Conservation (phyloP, 1,140 invertebrate species). For the Varroa destructor region DNA sequence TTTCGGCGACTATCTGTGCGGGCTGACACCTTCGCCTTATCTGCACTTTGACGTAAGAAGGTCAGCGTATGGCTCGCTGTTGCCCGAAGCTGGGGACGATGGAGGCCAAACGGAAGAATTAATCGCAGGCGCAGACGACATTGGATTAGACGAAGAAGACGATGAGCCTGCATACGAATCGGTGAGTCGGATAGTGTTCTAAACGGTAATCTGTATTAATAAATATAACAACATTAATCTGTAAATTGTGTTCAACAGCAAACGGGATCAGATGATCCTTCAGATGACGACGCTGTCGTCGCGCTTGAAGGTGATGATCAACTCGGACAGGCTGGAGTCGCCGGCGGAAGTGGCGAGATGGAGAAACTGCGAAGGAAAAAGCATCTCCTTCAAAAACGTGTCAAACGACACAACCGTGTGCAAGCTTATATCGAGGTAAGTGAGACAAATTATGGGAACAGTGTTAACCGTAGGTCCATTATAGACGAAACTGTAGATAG, state of each 20-base stretch:
- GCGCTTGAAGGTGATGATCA: not conserved
- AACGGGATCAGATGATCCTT: conserved; percentile 4
- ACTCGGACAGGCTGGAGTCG: too few relatives aligned
- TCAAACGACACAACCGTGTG: conserved; percentile 11
- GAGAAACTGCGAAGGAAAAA: conserved; percentile 22
- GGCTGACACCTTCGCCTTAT: conserved; percentile 64
- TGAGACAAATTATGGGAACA: too few relatives aligned
- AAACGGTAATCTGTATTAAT: too few relatives aligned
- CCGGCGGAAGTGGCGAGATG: not conserved
- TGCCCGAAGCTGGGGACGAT: conserved; percentile 45
- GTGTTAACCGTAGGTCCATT: too few relatives aligned
- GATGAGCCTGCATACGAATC: not conserved
- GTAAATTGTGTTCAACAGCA: not conserved
- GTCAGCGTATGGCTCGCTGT: conserved; percentile 40
- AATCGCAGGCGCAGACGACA: conserved; percentile 36
- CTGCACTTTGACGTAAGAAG: conserved; percentile 44
- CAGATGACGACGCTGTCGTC: not conserved
- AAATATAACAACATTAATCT: too few relatives aligned
- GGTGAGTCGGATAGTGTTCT: too few relatives aligned
- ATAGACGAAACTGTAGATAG: too few relatives aligned
- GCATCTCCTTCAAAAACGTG: conserved; percentile 8
- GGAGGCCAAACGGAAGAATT: conserved; percentile 43
- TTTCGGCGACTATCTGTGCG: conserved; percentile 72
- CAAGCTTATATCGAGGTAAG: conserved; percentile 15
- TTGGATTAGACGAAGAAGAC: conserved; percentile 37